A percentile compares a stretch with the other conserved stretches of the same genome.
Evolutionary conservation across 2,888 invertebrate genomes (phyloP).

Genomic region (Hydraecia micacea): DNA sequence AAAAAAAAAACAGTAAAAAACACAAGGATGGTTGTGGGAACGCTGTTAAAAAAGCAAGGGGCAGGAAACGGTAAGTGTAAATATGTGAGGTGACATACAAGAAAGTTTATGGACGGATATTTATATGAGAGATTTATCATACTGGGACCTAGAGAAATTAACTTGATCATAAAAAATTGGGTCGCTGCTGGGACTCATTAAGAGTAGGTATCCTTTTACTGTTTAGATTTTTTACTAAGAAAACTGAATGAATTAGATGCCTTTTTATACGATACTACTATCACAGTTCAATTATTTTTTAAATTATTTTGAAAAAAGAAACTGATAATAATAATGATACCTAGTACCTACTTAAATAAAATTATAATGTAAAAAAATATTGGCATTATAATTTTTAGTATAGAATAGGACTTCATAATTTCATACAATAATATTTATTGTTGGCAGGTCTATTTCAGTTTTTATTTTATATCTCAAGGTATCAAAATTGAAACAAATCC

Average conservation of each 20-base stretch:
- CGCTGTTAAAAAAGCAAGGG: slow-evolving; percentile 81
- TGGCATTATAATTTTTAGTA: not conserved
- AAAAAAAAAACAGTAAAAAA: slow-evolving; percentile 82
- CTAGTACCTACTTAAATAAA: not conserved
- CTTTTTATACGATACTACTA: not conserved
- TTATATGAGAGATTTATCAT: slow-evolving; percentile 84
- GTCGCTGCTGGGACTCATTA: slow-evolving; percentile 24
- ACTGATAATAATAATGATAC: not conserved
- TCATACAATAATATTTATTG: not conserved
- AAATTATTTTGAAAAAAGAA: not conserved
- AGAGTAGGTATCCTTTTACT: not conserved
- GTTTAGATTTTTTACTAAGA: not conserved
- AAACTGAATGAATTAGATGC: not conserved
- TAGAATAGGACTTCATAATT: not conserved
- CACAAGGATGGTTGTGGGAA: slow-evolving; percentile 87
- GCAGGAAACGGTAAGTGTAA: slow-evolving; percentile 88
- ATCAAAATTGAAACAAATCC: not conserved
- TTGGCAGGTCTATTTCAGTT: not conserved
- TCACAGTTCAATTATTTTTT: not conserved
- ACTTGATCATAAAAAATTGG: slow-evolving; percentile 48
- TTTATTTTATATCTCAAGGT: not conserved
- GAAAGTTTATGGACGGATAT: slow-evolving; percentile 84
- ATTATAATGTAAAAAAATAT: not conserved
- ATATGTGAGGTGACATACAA: slow-evolving; percentile 84
- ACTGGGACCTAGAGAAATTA: slow-evolving; percentile 43